Conservation (phyloP, 2,797 vertebrate genomes). For the Melanotaenia nigrans region DNA sequence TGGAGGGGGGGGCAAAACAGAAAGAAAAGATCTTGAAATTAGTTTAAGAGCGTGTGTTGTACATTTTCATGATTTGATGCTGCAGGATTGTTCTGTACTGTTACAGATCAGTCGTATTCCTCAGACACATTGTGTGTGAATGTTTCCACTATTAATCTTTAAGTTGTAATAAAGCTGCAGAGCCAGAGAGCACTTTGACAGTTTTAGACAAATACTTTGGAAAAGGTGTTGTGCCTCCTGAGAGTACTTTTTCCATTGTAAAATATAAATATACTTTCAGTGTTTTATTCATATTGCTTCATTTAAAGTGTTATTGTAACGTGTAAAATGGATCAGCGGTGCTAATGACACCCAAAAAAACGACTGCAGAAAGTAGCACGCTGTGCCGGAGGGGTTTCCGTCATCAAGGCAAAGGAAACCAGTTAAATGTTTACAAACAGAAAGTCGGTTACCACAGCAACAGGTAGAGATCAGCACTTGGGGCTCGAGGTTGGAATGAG, state of each 20-base stretch:
- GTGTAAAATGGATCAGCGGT: slow-evolving; percentile 34
- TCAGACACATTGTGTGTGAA: neutral
- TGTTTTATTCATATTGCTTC: slow-evolving; percentile 28
- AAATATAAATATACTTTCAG: slow-evolving; percentile 22
- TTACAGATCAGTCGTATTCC: neutral
- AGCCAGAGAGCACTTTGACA: slow-evolving; percentile 3
- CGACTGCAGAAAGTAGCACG: slow-evolving; percentile 6
- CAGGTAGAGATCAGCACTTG: slow-evolving; percentile 75
- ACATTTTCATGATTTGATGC: neutral
- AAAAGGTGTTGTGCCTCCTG: neutral
- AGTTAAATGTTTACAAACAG: slow-evolving; percentile 74
- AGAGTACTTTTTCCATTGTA: slow-evolving; percentile 15
- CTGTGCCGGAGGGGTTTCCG: slow-evolving; percentile 36
- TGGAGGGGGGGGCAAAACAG: neutral
- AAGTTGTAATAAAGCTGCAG: slow-evolving; percentile 15
- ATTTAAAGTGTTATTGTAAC: slow-evolving; percentile 15
- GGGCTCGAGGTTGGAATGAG: slow-evolving; percentile 72
- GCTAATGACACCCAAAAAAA: slow-evolving; percentile 15
- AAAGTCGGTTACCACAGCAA: slow-evolving; percentile 81
- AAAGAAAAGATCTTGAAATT: slow-evolving; percentile 37
- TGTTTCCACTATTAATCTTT: neutral
- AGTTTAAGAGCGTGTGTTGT: slow-evolving; percentile 10
- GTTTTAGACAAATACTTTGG: slow-evolving; percentile 5
- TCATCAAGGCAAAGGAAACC: neutral
- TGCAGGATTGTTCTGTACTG: neutral